Evolutionary conservation across 2,797 vertebrate species (phyloP).

Genomic region (Sebastiscus albofasciatus): DNA sequence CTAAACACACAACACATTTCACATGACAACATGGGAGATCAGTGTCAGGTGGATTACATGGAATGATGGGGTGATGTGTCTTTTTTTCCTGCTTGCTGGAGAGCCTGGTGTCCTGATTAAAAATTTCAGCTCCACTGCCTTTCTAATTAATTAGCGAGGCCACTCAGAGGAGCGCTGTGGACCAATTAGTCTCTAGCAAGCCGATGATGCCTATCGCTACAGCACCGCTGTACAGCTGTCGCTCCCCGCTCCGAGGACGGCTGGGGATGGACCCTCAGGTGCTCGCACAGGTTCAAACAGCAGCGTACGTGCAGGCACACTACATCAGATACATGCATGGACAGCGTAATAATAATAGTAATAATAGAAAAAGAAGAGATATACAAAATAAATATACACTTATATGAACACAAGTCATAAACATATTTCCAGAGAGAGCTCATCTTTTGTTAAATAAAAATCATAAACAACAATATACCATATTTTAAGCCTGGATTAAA

Average conservation of each 20-base stretch:
- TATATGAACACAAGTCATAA: neutral
- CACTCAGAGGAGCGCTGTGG: constrained; percentile 80
- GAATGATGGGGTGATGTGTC: constrained; percentile 76
- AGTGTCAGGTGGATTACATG: constrained; percentile 81
- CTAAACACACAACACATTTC: constrained; percentile 70
- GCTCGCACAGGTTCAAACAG: constrained; percentile 69
- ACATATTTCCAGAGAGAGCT: constrained; percentile 3
- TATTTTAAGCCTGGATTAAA: neutral
- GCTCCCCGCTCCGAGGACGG: constrained; percentile 69
- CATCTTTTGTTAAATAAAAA: constrained; percentile 1
- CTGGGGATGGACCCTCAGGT: constrained; percentile 78
- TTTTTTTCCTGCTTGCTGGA: constrained; percentile 60
- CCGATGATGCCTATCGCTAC: constrained; percentile 82
- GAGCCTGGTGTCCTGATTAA: constrained; percentile 85
- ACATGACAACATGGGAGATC: constrained; percentile 70
- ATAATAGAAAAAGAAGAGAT: neutral
- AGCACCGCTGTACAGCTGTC: constrained; percentile 82
- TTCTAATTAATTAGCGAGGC: constrained; percentile 87
- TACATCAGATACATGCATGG: constrained; percentile 29
- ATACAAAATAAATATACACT: neutral
- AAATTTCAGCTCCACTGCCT: constrained; percentile 86
- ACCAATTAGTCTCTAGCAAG: constrained; percentile 84
- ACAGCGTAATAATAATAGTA: neutral
- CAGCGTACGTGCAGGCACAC: constrained; percentile 33
- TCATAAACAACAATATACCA: neutral